These are phyloP conservation scores for Ictidomys tridecemlineatus DNA, from an alignment of 2,113 vertebrate genomes.

Conservation along the genomic window DNA sequence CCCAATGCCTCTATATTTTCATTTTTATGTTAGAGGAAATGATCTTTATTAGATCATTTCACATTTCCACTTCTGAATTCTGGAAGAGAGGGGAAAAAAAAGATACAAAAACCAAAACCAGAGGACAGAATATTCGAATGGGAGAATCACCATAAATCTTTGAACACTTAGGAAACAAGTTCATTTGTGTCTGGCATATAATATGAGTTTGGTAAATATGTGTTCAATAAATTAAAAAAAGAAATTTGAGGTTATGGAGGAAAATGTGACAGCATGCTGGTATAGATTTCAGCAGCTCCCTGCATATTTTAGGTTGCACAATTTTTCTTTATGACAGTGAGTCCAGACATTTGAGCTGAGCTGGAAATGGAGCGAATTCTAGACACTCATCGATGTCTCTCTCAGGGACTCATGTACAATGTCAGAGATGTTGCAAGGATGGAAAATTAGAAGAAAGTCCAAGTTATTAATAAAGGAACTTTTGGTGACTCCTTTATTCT, in stretches of 20 bases:
- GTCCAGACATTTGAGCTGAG: neutral
- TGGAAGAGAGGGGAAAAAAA: neutral
- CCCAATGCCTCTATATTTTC: neutral
- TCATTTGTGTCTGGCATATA: neutral
- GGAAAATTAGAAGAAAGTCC: neutral
- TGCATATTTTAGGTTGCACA: neutral
- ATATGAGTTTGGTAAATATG: neutral
- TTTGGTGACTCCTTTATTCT: neutral
- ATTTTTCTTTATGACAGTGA: neutral
- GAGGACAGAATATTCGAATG: neutral
- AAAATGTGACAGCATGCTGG: neutral
- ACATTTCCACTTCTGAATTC: neutral
- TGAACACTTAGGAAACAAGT: neutral
- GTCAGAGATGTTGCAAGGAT: neutral
- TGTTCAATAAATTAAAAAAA: neutral
- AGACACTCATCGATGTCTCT: neutral
- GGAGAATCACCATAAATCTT: neutral
- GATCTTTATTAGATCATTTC: neutral
- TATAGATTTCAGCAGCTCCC: neutral
- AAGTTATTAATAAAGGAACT: neutral
- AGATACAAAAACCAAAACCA: neutral
- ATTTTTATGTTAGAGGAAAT: neutral
- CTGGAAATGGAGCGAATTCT: neutral
- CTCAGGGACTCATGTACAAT: accelerated
- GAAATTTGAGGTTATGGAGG: neutral